Evolutionary conservation across 2,888 invertebrate genomes (phyloP), one percentile per base, ranked within the genome.

Genomic region (Drosophila quinaria): DNA sequence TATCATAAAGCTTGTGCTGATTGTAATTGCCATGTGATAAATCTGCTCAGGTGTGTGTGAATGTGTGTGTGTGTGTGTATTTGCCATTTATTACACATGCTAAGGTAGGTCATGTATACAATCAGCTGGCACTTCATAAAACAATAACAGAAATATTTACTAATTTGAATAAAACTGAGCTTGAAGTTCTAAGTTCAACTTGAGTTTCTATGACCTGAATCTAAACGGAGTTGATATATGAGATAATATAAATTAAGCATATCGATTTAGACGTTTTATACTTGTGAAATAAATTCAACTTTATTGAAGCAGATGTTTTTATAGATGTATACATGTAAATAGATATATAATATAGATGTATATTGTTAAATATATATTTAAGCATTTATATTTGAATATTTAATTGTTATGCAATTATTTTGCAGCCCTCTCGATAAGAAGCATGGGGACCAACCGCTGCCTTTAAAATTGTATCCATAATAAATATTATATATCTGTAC

Each of bases 51-150:
- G 76, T 78, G 81, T 74, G 54, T 54, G 51, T 60, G 25, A 4
- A 9, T 22, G n/a, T 33, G 33, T 33, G 15, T 42, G 42, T 15
- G 29, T 47, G 22, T 42, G 42, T 15, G 29, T 47, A n/a, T 50
- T 64, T 75, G 75, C 63, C 61, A 70, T 65, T 58, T 66, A 70
- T 70, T 64, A 29, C 42, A 70, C 63, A 80, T 51, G 58, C 80
- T 90, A 68, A 89, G 85, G 87, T 90, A 90, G 90, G 90, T 90
- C 90, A 84, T 74, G 87, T 69, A 52, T 65, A 41, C 41, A 71
- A 60, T 54, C 89, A 68, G 85, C 65, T 84, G 85, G 60, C 74
- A 58, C 31, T 51, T 37, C 31, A 29, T 31, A 49, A 49, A 50
- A 15, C 46, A 47, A 58, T 58, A 17, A 58, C 44, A 52, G 22